Evolutionary conservation across 1,140 invertebrate genomes (phyloP), one percentile per base, ranked within the genome.

Genomic region (Myzus persicae): DNA sequence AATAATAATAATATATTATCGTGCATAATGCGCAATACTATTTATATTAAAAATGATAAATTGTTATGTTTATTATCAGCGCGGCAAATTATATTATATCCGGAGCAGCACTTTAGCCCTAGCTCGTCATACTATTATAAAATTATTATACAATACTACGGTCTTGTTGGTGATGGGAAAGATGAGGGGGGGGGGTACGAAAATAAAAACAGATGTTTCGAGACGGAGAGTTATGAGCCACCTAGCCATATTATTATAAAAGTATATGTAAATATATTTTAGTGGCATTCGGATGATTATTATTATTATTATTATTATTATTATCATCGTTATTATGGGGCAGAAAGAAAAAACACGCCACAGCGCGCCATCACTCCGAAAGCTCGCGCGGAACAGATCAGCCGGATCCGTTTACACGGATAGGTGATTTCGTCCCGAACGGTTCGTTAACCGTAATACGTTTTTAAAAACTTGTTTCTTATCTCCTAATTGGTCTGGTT

Each of bases 401-500:
- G 36, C 48, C 20, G n/a, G 14, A 42, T 90, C 38, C 54, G 31
- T 90, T 54, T 89, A 90, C 54, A 67, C 51, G 38, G 89, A 40
- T 90, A 90, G 46, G 89, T 54, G 31, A 90, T 90, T 90, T 59
- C 38, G n/a, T 67, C 54, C 31, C 7, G 40, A 44, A 81, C 9
- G 51, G 54, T 44, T 76, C 90, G 31, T 91, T 91, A 46, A 36
- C 22, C 59, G 42, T 91, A 81, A 76, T 42, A 91, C 40, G 31
- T 31, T 91, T 91, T 91, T 90, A 76, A 76, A 59, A 81, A 91
- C 67, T 91, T 44, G 59, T 54, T 81, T 31, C 38, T 91, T 81
- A 91, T 91, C 90, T 91, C 90, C 36, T 91, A 81, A 91, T 91
- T 91, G 90, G 90, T 91, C 40, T 67, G 42, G 14, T 46, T 48